These are phyloP conservation scores for Cisticola juncidis DNA, from an alignment of 2,113 vertebrate species.

Conservation along the genomic window DNA sequence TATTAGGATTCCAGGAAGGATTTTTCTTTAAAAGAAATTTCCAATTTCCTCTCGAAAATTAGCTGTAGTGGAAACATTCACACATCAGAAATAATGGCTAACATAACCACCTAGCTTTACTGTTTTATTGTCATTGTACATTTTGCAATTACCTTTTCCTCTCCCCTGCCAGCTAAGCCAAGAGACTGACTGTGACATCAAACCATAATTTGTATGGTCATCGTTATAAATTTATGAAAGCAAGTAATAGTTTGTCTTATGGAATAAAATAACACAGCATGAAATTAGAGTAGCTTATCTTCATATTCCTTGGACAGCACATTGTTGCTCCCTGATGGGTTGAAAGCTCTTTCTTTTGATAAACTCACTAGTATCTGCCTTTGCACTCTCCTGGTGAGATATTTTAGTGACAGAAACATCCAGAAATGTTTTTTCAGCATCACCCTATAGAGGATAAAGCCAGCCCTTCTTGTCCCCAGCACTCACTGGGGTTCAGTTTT, in stretches of 20 bases:
- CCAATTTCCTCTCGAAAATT: not conserved
- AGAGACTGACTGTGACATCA: not conserved
- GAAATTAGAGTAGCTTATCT: conserved; percentile 49
- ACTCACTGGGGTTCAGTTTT: not conserved
- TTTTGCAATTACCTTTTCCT: conserved; percentile 45
- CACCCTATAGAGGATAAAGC: not conserved
- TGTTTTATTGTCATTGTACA: conserved; percentile 12
- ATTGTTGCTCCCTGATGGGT: conserved; percentile 12
- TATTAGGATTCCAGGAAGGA: not conserved
- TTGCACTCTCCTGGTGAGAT: not conserved
- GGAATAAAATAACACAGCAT: conserved; percentile 51
- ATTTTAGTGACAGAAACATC: not conserved
- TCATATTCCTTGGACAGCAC: conserved; percentile 30
- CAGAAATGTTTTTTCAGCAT: not conserved
- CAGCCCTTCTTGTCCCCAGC: not conserved
- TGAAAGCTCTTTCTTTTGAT: conserved; percentile 39
- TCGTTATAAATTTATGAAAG: conserved; percentile 15
- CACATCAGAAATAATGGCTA: conserved; percentile 24
- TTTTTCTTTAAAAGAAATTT: not conserved
- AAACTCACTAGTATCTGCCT: conserved; percentile 4
- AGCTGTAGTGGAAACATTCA: not conserved
- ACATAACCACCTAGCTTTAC: not conserved
- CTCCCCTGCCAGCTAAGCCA: not conserved
- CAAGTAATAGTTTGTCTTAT: conserved; percentile 30
- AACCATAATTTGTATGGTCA: conserved; percentile 6